These are phyloP conservation scores for Paraescarpia echinospica DNA, from an alignment of 1,140 invertebrate genomes.

Conservation along the genomic window DNA sequence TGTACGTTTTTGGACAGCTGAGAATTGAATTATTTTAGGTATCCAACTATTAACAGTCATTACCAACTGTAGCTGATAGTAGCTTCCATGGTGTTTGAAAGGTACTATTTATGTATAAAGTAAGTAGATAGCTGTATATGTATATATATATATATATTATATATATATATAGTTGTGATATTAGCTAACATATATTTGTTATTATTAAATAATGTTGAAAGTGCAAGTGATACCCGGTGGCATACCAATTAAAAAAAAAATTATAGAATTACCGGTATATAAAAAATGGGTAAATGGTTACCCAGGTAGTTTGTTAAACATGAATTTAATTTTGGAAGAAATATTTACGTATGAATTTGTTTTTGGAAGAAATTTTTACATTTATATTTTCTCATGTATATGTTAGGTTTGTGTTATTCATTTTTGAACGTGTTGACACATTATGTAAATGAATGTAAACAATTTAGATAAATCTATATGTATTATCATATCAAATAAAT, in stretches of 20 bases:
- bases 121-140: not conserved
- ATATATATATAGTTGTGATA: not conserved
- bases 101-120: not conserved
- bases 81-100: not conserved
- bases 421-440: too few species aligned
- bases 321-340: not conserved
- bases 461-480: too few species aligned
- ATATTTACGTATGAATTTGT: not conserved
- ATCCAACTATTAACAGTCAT: too few species aligned
- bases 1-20: too few species aligned
- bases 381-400: not conserved
- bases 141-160: too few species aligned
- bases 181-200: not conserved
- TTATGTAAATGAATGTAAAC: too few species aligned
- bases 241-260: not conserved
- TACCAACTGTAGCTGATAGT: not conserved
- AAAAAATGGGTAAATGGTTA: not conserved
- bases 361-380: not conserved
- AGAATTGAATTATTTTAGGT: too few species aligned
- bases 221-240: not conserved
- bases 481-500: too few species aligned
- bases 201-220: not conserved
- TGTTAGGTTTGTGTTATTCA: too few species aligned
- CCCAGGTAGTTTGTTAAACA: not conserved
- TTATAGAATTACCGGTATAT: not conserved